Conservation (phyloP, 2,888 invertebrate genomes). For the Drosophila niveifrons region DNA sequence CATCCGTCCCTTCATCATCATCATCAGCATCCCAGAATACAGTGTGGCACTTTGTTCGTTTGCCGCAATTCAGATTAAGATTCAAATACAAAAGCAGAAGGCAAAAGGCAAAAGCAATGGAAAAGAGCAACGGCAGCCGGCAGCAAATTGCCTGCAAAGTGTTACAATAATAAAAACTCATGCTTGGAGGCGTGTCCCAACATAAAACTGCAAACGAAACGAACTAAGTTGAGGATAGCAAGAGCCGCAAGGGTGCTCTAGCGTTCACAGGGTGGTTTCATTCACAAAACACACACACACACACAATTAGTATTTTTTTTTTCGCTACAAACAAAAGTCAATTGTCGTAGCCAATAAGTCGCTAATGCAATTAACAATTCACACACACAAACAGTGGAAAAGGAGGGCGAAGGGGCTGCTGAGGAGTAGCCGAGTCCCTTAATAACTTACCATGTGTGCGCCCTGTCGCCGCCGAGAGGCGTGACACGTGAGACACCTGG, state of each 20-base stretch:
- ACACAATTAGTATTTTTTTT: constrained; percentile 57
- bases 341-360: constrained; percentile 75
- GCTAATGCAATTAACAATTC: constrained; percentile 79
- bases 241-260: constrained; percentile 10
- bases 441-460: constrained; percentile 75
- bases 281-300: constrained; percentile 25
- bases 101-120: constrained; percentile 17
- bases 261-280: constrained; percentile 49
- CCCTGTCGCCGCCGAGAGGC: constrained; percentile 65
- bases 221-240: constrained; percentile 31
- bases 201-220: constrained; percentile 77
- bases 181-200: constrained; percentile 83
- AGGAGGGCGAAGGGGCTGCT: constrained; percentile 15
- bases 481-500: constrained; percentile 84
- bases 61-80: constrained; percentile 60
- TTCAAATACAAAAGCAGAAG: constrained; percentile 36
- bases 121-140: constrained; percentile 69
- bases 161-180: constrained; percentile 79
- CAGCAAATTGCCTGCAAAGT: constrained; percentile 78
- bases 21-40: constrained; percentile 15
- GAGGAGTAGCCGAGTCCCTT: constrained; percentile 28
- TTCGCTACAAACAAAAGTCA: constrained; percentile 68
- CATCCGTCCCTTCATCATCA: constrained; percentile 3
- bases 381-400: constrained; percentile 54
- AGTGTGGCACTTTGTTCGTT: constrained; percentile 60